Percentiles rank a stretch among this genome's conserved stretches.
These are phyloP conservation scores for Cynopterus sphinx DNA, from an alignment of 2,797 vertebrate species.

Conservation along the genomic window DNA sequence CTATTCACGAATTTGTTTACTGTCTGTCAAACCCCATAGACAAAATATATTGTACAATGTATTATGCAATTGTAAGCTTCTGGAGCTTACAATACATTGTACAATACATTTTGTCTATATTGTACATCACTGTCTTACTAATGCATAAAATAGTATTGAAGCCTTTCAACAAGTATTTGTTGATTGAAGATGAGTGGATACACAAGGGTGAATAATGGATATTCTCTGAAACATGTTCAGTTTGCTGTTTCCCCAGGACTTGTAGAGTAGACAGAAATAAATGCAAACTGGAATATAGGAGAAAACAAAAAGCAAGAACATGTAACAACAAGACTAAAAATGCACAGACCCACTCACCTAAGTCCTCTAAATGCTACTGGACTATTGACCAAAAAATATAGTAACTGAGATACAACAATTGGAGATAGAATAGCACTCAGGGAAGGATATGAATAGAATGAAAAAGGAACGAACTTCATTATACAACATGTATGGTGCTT, in stretches of 20 bases:
- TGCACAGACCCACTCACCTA: neutral
- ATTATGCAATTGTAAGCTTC: neutral
- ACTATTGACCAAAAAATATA: neutral
- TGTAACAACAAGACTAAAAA: neutral
- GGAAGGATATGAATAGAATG: neutral
- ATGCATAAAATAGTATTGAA: conserved; percentile 8
- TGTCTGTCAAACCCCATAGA: neutral
- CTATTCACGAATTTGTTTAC: neutral
- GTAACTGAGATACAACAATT: neutral
- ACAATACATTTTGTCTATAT: neutral
- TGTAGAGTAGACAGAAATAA: neutral
- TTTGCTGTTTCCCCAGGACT: conserved; percentile 37
- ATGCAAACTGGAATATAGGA: neutral
- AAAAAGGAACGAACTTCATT: neutral
- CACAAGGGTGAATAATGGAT: neutral
- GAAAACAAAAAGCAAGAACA: neutral
- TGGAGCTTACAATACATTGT: neutral
- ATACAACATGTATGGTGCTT: neutral
- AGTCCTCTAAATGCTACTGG: neutral
- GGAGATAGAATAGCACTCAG: neutral
- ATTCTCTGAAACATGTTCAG: neutral
- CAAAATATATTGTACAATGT: too few species aligned
- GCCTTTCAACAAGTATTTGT: neutral
- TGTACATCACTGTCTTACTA: neutral
- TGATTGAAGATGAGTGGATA: neutral